Evolutionary conservation across 2,888 invertebrate genomes (phyloP).

Genomic region (Ptycholaimellus sp.): DNA sequence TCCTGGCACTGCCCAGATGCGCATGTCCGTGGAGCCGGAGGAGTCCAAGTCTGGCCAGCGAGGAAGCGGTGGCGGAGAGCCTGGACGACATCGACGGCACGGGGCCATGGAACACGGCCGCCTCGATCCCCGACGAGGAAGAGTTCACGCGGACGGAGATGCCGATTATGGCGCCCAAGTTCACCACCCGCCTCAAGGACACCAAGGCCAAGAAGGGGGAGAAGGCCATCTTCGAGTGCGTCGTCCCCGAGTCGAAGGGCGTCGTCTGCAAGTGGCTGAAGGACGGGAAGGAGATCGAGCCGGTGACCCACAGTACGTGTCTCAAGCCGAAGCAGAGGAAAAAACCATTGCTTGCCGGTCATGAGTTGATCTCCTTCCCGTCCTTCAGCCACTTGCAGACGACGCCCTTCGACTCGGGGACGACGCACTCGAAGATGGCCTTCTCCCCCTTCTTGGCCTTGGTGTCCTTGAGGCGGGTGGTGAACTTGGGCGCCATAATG

Average conservation of each 20-base stretch:
- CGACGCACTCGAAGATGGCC: slow-evolving; percentile 25
- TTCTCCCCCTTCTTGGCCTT: slow-evolving; percentile 19
- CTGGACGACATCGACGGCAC: slow-evolving; percentile 12
- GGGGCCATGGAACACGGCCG: neutral
- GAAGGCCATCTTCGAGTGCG: slow-evolving; percentile 24
- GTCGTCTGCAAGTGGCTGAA: slow-evolving; percentile 21
- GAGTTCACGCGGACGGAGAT: slow-evolving; percentile 21
- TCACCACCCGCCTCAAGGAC: slow-evolving; percentile 25
- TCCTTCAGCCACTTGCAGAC: too few relatives aligned
- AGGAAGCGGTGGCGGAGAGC: slow-evolving; percentile 17
- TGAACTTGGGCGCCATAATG: slow-evolving; percentile 24
- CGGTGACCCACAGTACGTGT: too few relatives aligned
- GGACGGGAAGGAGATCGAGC: slow-evolving; percentile 21
- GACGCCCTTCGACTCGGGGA: slow-evolving; percentile 25
- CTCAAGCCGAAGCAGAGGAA: too few relatives aligned
- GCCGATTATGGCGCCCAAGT: slow-evolving; percentile 24
- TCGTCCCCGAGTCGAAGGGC: slow-evolving; percentile 25
- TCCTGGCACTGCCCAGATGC: slow-evolving; percentile 24
- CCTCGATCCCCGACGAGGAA: slow-evolving; percentile 10
- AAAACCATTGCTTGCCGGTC: too few relatives aligned
- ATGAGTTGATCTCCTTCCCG: too few relatives aligned
- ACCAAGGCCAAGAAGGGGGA: slow-evolving; percentile 18
- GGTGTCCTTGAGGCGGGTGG: slow-evolving; percentile 24
- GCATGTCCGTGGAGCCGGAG: slow-evolving; percentile 21
- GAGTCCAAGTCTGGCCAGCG: slow-evolving; percentile 19